Evolutionary conservation across 2,113 vertebrate species (phyloP), one percentile per base, ranked within the genome.

Genomic region (Procavia capensis): DNA sequence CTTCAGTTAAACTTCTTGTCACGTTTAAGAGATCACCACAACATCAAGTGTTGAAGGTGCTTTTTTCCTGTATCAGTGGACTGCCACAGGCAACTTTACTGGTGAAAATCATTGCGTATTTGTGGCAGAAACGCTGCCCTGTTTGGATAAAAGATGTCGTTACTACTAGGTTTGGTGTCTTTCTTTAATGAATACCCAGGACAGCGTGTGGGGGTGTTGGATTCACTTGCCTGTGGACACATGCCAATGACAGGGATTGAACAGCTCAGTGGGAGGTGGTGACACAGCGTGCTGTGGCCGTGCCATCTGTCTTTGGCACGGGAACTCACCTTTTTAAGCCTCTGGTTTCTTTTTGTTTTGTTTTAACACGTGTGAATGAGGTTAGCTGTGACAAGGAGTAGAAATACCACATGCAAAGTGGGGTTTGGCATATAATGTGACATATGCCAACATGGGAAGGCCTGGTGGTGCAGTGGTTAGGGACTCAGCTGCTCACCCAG

Each of bases 241-340:
- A 19, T 22, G 16, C n/a, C 6, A 31, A 39, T 9, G 25, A n/a
- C 31, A 8, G 0, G 50, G 17, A 9, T 4, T 9, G 41, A 66
- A 66, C 0, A 4, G 0, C 0, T 0, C 2, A 11, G 3, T 29
- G 6, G 6, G 27, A 57, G 16, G 17, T 54, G 10, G 0, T 17
- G 45, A 27, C 16, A 31, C 31, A 34, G 70, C 19, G 41, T 36
- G 70, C 9, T 36, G 14, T 72, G n/a, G 9, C 20, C 22, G 5
- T 64, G 57, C 11, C 47, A 3, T 79, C 50, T 94, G 61, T 75
- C 43, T 54, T 91, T 70, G 74, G 2, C 1, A 68, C 78, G 14
- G n/a, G 6, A 64, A 61, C 34, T 50, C 50, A 1, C 16, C 9
- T 66, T 80, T 61, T 59, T 80, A 27, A 61, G 83, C 31, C 19